These are phyloP conservation scores for Epirrhoe tristata DNA, from an alignment of 2,888 invertebrate species.

Conservation along the genomic window DNA sequence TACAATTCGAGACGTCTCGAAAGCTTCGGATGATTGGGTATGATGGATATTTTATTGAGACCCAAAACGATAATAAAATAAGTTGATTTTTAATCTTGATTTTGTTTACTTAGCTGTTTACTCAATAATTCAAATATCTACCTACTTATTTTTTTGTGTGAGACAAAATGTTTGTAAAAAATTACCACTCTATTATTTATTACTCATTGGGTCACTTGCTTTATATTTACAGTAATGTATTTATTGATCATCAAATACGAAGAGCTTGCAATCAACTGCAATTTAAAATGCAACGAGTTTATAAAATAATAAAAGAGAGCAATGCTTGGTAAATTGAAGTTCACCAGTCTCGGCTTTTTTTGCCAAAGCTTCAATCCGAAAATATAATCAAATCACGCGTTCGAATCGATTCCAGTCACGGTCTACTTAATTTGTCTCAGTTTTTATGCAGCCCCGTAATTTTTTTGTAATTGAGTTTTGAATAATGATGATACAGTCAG, in stretches of 20 bases:
- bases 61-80: conserved; percentile 18
- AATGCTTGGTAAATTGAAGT: not conserved
- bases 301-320: not conserved
- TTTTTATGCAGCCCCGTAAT: conserved; percentile 14
- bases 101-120: not conserved
- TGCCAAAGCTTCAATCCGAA: conserved; percentile 22
- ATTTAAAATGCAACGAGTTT: not conserved
- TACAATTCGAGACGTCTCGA: conserved; percentile 22
- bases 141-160: not conserved
- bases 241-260: not conserved
- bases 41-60: conserved; percentile 30
- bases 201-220: not conserved
- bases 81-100: conserved; percentile 15
- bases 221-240: not conserved
- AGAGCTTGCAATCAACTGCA: not conserved
- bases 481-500: no score
- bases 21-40: conserved; percentile 21
- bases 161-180: not conserved
- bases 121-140: not conserved
- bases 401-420: conserved; percentile 37
- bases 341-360: conserved; percentile 18
- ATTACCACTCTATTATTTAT: not conserved
- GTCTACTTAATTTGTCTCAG: conserved; percentile 36
- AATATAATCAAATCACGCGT: conserved; percentile 39
- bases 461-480: no score